Percentiles rank a stretch among this genome's conserved stretches.
Conservation (phyloP, 2,797 vertebrate species). For the Catharus ustulatus region DNA sequence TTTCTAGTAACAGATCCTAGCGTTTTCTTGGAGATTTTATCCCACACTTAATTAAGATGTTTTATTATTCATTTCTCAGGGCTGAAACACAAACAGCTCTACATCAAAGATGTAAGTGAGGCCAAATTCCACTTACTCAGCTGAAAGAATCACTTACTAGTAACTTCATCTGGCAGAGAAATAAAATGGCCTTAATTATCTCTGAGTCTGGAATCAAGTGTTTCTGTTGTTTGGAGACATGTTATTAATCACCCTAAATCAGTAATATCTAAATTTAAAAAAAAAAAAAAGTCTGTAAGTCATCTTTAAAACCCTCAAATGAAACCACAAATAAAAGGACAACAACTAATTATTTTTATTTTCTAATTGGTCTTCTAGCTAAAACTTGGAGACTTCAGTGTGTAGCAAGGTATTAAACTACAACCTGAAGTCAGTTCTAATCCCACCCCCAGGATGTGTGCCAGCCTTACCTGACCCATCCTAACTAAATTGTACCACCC, state of each 20-base stretch:
- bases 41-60: neutral
- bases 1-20: neutral
- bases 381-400: neutral
- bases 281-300: neutral
- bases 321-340: neutral
- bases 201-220: neutral
- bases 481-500: neutral
- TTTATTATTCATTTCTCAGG: neutral
- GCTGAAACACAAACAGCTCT: neutral
- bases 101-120: neutral
- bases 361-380: neutral
- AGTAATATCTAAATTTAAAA: neutral
- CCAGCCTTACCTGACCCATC: neutral
- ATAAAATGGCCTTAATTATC: neutral
- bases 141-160: neutral
- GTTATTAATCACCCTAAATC: neutral
- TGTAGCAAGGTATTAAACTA: neutral
- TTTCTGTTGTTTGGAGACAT: neutral
- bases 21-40: neutral
- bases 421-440: neutral
- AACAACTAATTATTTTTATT: neutral
- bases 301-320: neutral
- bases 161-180: neutral
- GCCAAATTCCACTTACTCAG: neutral
- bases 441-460: neutral